Conservation (phyloP, 2,113 vertebrate genomes). For the Xiphorhynchus elegans region DNA sequence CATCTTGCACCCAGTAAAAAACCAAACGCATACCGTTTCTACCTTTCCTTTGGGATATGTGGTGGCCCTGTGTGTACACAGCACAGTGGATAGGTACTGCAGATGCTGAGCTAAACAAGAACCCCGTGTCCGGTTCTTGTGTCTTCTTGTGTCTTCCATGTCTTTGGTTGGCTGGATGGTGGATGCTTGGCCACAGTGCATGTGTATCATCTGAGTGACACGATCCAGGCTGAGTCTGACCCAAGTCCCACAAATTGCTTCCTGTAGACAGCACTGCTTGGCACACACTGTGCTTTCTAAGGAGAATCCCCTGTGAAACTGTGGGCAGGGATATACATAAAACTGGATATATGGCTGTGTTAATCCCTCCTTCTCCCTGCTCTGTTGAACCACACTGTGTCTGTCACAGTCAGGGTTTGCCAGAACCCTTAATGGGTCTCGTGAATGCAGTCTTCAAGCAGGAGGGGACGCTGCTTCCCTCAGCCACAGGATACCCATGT, state of each 20-base stretch:
- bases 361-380: background rate
- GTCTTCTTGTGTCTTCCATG: too few relatives aligned
- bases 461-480: background rate
- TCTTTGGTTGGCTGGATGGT: background rate
- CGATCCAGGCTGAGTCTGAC: background rate
- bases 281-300: background rate
- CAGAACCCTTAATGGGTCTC: background rate
- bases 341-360: background rate
- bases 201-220: background rate
- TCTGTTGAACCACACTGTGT: background rate
- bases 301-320: background rate
- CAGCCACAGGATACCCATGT: fast-evolving
- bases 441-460: background rate
- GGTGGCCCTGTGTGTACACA: background rate
- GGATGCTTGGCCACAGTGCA: background rate
- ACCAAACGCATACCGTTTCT: background rate
- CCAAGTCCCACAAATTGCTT: fast-evolving
- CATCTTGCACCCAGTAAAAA: background rate
- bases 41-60: background rate
- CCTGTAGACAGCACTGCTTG: background rate
- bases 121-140: background rate
- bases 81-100: background rate
- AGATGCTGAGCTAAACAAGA: background rate
- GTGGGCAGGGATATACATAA: background rate
- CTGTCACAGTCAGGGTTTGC: background rate